Base-by-base conservation (phyloP, 2,888 invertebrate species). In the Auanema sp. region DNA sequence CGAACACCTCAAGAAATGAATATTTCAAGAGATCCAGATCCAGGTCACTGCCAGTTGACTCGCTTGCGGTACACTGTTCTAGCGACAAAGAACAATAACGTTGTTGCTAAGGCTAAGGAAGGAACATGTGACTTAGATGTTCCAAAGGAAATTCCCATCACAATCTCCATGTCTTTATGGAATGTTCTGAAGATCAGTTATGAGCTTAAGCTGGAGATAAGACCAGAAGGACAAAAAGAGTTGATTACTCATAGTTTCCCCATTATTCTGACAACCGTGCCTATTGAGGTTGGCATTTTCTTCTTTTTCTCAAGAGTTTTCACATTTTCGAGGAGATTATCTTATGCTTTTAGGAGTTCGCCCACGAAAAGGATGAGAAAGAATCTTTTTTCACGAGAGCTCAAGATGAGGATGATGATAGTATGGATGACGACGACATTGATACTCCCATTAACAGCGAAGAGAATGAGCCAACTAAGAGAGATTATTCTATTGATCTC, bases 391-490 rank as follows among this genome's bases (percentile, higher is more conserved):
- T 66, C 55, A 53, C 53, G 43, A 52, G 77, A 33, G 56, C 69
- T 11, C 58, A 68, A 51, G 75, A 75, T 66, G 65, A 68, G 44
- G 71, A 73, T 52, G 77, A 75, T 60, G 77, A 73, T 61, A 65
- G 69, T n/a, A 75, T 67, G 41, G 76, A 76, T 33, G 76, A 76
- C 41, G 76, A 76, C 58, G 76, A 76, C 55, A 61, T 63, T 10
- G 76, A 77, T 62, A 70, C 70, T 25, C 75, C 73, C n/a, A 60
- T 67, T 6, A 72, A 75, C 14, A 69, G 68, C 1, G 61, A 65
- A n/a, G 66, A 59, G 8, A 41, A 21, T 33, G 33, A 33, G 33
- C 18, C 54, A 42, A 44, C 62, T 11, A 56, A 58, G 4, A 49
- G 68, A 23, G 47, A 66, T n/a, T 70, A 68, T 49, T 72, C 72